Evolutionary conservation across 2,888 invertebrate genomes (phyloP).

Genomic region (Heliconius ethilla): DNA sequence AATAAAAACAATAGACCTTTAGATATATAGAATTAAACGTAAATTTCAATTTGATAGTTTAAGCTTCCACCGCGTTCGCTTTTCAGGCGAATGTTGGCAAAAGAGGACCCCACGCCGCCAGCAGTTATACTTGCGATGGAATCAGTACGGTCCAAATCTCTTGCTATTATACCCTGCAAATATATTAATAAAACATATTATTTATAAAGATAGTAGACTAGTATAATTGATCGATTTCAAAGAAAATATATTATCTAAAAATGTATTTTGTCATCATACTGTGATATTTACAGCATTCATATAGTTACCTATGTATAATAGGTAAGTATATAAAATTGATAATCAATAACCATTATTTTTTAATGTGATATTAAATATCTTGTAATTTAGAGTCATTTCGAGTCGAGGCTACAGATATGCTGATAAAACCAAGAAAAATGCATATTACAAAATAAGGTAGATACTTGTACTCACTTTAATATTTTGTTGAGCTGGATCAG

Average conservation of each 20-base stretch:
- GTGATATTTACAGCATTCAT: too few relatives aligned
- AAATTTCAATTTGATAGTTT: conserved; percentile 65
- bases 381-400: too few relatives aligned
- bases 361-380: too few relatives aligned
- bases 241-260: too few relatives aligned
- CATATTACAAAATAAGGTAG: background rate
- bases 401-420: too few relatives aligned
- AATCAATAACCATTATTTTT: too few relatives aligned
- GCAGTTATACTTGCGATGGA: conserved; percentile 60
- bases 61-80: conserved; percentile 62
- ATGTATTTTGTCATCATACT: too few relatives aligned
- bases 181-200: background rate
- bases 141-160: conserved; percentile 58
- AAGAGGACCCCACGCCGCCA: conserved; percentile 64
- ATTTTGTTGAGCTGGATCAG: conserved; percentile 59
- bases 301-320: too few relatives aligned
- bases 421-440: background rate
- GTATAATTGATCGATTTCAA: too few relatives aligned
- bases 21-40: conserved; percentile 49
- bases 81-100: conserved; percentile 63
- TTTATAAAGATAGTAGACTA: background rate
- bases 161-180: conserved; percentile 61
- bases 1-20: background rate
- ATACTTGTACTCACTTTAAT: conserved; percentile 54
- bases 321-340: too few relatives aligned